Conservation (phyloP, 2,888 invertebrate species). For the Drosophila vallismaia region DNA sequence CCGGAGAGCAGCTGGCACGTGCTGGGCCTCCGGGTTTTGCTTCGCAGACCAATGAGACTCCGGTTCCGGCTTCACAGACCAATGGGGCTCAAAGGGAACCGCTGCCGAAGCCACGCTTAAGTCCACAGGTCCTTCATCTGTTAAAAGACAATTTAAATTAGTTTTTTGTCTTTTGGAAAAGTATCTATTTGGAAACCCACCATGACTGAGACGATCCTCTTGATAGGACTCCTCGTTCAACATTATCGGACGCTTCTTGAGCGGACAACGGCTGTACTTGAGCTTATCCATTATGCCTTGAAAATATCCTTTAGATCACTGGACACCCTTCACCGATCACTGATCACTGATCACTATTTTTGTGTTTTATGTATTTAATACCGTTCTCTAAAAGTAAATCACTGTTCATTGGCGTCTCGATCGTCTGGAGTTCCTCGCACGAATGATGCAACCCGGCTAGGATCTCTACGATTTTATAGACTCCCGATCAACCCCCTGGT, state of each 20-base stretch:
- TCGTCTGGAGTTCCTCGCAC: slow-evolving; percentile 72
- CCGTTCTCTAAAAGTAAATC: slow-evolving; percentile 30
- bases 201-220: slow-evolving; percentile 68
- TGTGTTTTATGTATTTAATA: slow-evolving; percentile 13
- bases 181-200: slow-evolving; percentile 51
- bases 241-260: slow-evolving; percentile 82
- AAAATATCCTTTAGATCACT: neutral
- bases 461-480: slow-evolving; percentile 79
- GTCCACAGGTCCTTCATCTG: slow-evolving; percentile 82
- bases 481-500: slow-evolving; percentile 37
- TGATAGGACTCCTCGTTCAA: slow-evolving; percentile 51
- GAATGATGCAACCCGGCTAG: slow-evolving; percentile 81
- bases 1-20: slow-evolving; percentile 56
- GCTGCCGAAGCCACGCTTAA: slow-evolving; percentile 76
- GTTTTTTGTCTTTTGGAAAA: neutral
- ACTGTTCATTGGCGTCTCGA: slow-evolving; percentile 60
- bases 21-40: slow-evolving; percentile 47
- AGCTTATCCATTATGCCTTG: slow-evolving; percentile 75
- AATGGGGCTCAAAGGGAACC: slow-evolving; percentile 50
- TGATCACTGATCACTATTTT: slow-evolving; percentile 19
- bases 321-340: slow-evolving; percentile 8
- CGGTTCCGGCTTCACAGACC: slow-evolving; percentile 44
- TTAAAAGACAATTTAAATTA: neutral
- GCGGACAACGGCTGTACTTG: slow-evolving; percentile 83
- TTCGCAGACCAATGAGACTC: slow-evolving; percentile 49